Base-by-base conservation (phyloP, 2,888 invertebrate species). In the Drosophila leonis region DNA sequence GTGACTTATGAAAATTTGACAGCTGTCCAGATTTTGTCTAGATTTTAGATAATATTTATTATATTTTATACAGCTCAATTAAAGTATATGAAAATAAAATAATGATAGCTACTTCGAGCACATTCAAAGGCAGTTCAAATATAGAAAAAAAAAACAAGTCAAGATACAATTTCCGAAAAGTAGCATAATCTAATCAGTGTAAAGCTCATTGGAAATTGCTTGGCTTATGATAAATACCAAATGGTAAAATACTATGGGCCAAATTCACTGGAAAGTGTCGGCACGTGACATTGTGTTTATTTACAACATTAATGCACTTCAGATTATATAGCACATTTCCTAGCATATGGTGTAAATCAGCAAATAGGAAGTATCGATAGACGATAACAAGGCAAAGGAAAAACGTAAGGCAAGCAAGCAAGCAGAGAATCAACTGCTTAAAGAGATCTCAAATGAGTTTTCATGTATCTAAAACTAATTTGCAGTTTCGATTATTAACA, bases 161-260 rank as follows among this genome's bases (percentile, higher is more conserved):
- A 13, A 48, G 46, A 39, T 24, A n/a, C n/a, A 15, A 41, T 20
- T 48, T 46, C n/a, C 10, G 44, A 56, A 60, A 56, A 51, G 31
- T 27, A 27, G 10, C 39, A 49, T 48, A 62, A 75, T 75, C 75
- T 72, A 41, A 75, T 66, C 72, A 42, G 24, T 18, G 15, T 33
- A 41, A 56, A 29, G 20, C 29, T 7, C 15, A 2, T 12, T 31
- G 4, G 8, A 9, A 37, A 52, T 62, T 24, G 9, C 46, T 35
- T 29, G 52, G 51, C 41, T 60, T 46, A 54, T 48, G 37, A 41
- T 42, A 33, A 54, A 39, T 39, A 24, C n/a, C 10, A 6, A 37
- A 52, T 24, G 37, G 4, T 31, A 37, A 33, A 18, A 15, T 4
- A 27, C 29, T 41, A 29, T 9, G 10, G n/a, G n/a, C 39, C 5